Conservation (phyloP, 2,113 vertebrate species). For the Melanerpes formicivorus region DNA sequence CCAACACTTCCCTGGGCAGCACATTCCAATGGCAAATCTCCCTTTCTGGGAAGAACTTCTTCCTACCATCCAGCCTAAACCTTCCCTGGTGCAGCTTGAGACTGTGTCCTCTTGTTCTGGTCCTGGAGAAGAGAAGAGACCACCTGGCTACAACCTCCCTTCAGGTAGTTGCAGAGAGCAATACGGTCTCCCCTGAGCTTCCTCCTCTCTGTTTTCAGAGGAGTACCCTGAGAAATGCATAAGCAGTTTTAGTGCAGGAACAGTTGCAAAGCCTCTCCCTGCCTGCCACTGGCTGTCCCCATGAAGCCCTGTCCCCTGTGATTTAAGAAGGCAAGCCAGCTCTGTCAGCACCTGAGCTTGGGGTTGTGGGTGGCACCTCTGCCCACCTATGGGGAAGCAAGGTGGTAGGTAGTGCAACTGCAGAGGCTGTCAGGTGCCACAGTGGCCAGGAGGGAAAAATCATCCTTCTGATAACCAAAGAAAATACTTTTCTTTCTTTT, state of each 20-base stretch:
- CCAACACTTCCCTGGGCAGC: too few relatives aligned
- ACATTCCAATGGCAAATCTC: too few relatives aligned
- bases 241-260: neutral
- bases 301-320: neutral
- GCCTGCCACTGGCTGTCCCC: neutral
- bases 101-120: too few relatives aligned
- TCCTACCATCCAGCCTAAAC: too few relatives aligned
- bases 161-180: too few relatives aligned
- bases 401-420: neutral
- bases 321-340: neutral
- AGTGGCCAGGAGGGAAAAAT: neutral
- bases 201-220: neutral
- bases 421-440: neutral
- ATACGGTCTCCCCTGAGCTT: too few relatives aligned
- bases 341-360: neutral
- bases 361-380: neutral
- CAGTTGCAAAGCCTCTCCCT: neutral
- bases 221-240: neutral
- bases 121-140: too few relatives aligned
- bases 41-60: too few relatives aligned
- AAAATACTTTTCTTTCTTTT: neutral
- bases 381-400: neutral
- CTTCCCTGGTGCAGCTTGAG: too few relatives aligned
- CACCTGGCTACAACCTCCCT: too few relatives aligned
- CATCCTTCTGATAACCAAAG: neutral